Evolutionary conservation across 1,140 invertebrate species (phyloP).

Genomic region (Monochamus saltuarius): DNA sequence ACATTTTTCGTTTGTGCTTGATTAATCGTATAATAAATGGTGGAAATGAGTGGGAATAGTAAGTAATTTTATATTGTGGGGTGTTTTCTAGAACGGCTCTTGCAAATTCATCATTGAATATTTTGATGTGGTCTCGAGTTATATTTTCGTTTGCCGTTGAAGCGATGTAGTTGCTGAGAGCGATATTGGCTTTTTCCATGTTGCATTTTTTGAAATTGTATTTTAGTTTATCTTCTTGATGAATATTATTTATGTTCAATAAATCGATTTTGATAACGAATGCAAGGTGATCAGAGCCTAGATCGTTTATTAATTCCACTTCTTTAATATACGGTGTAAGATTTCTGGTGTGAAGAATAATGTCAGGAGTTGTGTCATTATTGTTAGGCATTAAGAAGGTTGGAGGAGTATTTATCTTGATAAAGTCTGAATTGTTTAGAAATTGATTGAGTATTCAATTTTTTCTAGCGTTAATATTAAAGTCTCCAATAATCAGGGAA

Average conservation of each 20-base stretch:
- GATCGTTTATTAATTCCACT: constrained; percentile 10
- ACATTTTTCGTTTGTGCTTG: constrained; percentile 1
- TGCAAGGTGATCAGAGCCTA: constrained; percentile 10
- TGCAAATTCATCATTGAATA: constrained; percentile 3
- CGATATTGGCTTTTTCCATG: too few relatives aligned
- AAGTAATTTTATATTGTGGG: background rate
- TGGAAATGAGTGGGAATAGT: background rate
- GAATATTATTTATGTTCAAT: too few relatives aligned
- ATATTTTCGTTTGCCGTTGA: too few relatives aligned
- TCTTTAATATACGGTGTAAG: constrained; percentile 3
- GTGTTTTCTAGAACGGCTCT: background rate
- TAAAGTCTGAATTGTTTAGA: constrained; percentile 1
- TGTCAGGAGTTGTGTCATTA: constrained; percentile 6
- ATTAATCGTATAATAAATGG: constrained; percentile 1
- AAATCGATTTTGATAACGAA: too few relatives aligned
- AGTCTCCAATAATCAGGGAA: constrained; percentile 13
- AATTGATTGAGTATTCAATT: constrained; percentile 9
- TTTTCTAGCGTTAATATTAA: too few relatives aligned
- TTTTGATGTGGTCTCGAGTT: too few relatives aligned
- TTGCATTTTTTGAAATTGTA: too few relatives aligned
- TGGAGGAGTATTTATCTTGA: background rate
- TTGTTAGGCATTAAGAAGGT: constrained; percentile 4
- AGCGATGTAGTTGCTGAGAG: too few relatives aligned
- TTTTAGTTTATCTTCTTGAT: too few relatives aligned
- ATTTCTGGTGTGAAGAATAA: constrained; percentile 7